Evolutionary conservation across 1,140 invertebrate genomes (phyloP).

Genomic region (Dendroctonus valens): DNA sequence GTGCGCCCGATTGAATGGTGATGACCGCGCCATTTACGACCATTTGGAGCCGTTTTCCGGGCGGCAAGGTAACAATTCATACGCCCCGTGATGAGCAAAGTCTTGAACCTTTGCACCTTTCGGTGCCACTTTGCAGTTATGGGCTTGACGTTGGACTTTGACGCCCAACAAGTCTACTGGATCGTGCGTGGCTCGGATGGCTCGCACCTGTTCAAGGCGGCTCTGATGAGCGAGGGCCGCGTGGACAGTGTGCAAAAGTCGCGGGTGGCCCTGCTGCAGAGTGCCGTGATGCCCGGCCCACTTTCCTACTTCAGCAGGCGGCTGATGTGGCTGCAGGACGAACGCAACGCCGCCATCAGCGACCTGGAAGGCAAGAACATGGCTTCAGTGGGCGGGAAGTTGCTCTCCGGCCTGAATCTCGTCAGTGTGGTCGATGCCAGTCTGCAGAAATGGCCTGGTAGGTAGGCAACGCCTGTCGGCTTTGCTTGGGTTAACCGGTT

Average conservation of each 20-base stretch:
- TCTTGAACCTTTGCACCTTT: neutral
- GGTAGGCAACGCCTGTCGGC: neutral
- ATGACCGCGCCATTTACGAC: constrained; percentile 68
- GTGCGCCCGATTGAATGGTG: constrained; percentile 75
- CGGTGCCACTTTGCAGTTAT: constrained; percentile 58
- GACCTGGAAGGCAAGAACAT: constrained; percentile 74
- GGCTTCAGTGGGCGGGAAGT: constrained; percentile 65
- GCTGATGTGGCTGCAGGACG: constrained; percentile 77
- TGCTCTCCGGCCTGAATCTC: constrained; percentile 63
- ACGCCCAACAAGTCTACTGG: constrained; percentile 74
- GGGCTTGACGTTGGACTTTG: constrained; percentile 77
- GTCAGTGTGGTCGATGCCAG: constrained; percentile 71
- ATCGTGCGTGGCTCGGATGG: constrained; percentile 72
- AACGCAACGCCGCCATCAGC: constrained; percentile 73
- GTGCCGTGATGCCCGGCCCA: constrained; percentile 60
- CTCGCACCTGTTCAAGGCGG: constrained; percentile 68
- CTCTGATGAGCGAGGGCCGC: constrained; percentile 58
- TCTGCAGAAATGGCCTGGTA: constrained; percentile 59
- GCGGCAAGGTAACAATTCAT: constrained; percentile 60
- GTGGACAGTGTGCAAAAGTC: constrained; percentile 31
- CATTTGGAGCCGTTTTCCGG: constrained; percentile 73
- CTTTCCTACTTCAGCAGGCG: constrained; percentile 77
- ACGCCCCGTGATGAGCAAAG: neutral
- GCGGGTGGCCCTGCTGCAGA: constrained; percentile 53
- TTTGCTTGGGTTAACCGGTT: neutral